phyloP scores from a whole-genome alignment of 2,888 invertebrate species.

The Eurytoma adleriae region DNA sequence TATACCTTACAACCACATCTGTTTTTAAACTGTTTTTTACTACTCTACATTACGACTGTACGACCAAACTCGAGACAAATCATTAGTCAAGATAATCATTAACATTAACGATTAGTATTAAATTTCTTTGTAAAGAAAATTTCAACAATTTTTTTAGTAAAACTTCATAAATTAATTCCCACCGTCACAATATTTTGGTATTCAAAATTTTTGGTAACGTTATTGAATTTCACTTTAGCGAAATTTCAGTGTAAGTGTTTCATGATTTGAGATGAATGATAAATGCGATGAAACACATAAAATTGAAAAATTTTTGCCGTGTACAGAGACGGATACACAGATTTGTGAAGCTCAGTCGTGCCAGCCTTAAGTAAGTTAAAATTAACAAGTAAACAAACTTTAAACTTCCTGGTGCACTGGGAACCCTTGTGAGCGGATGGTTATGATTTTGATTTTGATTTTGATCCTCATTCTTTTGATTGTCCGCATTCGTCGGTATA shows the following conservation, averaged over 20 bases:
- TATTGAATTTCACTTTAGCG: no score
- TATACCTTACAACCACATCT: conserved; percentile 13
- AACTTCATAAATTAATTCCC: background rate
- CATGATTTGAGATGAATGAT: conserved; percentile 15
- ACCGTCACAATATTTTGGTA: background rate
- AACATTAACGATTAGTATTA: background rate
- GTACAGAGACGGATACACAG: conserved; percentile 45
- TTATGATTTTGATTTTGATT: conserved; percentile 72
- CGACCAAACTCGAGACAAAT: conserved; percentile 35
- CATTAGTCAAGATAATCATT: conserved; percentile 12
- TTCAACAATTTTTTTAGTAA: background rate
- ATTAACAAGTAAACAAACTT: conserved; percentile 78
- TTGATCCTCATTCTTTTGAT: conserved; percentile 70
- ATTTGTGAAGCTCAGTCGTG: conserved; percentile 50
- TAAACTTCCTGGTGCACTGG: conserved; percentile 87
- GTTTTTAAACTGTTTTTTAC: background rate
- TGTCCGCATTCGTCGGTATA: conserved; percentile 67
- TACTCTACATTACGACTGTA: background rate
- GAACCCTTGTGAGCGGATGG: conserved; percentile 80
- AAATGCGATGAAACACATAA: conserved; percentile 29
- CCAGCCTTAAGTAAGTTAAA: conserved; percentile 35
- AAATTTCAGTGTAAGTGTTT: background rate
- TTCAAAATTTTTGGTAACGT: no score
- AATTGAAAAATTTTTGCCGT: conserved; percentile 12
- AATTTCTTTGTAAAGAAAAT: no score